Evolutionary conservation across 2,113 vertebrate species (phyloP).

Genomic region (Cyphomyrus plagiostoma): DNA sequence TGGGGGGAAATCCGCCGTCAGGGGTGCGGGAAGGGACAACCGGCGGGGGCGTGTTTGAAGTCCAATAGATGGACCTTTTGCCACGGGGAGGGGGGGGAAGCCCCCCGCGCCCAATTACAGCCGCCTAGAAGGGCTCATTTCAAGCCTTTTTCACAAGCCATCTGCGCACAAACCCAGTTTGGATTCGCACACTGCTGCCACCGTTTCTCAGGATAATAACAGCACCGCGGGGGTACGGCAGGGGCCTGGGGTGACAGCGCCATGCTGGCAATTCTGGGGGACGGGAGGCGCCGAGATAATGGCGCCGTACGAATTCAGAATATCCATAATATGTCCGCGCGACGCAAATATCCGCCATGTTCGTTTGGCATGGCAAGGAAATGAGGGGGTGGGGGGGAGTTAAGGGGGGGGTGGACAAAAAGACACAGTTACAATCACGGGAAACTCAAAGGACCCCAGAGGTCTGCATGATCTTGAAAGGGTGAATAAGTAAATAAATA

Average conservation of each 20-base stretch:
- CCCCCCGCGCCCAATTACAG: slow-evolving; percentile 5
- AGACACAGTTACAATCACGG: too few relatives aligned
- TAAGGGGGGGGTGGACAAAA: background rate
- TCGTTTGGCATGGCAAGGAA: background rate
- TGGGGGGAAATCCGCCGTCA: background rate
- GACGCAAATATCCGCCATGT: background rate
- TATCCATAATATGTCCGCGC: slow-evolving; percentile 23
- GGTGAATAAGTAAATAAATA: slow-evolving; percentile 36
- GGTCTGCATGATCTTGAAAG: slow-evolving; percentile 22
- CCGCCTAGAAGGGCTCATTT: slow-evolving; percentile 16
- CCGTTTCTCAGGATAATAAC: slow-evolving; percentile 12
- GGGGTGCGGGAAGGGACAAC: background rate
- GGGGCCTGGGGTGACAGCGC: background rate
- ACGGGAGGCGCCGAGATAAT: background rate
- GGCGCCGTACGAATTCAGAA: slow-evolving; percentile 8
- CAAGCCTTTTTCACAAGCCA: slow-evolving; percentile 20
- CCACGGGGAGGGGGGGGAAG: background rate
- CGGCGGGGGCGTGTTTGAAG: background rate
- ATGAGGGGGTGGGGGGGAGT: background rate
- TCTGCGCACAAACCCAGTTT: slow-evolving; percentile 8
- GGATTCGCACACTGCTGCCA: slow-evolving; percentile 12
- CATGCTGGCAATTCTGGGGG: background rate
- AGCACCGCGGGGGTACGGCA: background rate
- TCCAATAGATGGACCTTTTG: slow-evolving; percentile 10
- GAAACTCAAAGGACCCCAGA: background rate